phyloP scores from a whole-genome alignment of 2,797 vertebrate genomes.

The Tenualosa ilisha region DNA sequence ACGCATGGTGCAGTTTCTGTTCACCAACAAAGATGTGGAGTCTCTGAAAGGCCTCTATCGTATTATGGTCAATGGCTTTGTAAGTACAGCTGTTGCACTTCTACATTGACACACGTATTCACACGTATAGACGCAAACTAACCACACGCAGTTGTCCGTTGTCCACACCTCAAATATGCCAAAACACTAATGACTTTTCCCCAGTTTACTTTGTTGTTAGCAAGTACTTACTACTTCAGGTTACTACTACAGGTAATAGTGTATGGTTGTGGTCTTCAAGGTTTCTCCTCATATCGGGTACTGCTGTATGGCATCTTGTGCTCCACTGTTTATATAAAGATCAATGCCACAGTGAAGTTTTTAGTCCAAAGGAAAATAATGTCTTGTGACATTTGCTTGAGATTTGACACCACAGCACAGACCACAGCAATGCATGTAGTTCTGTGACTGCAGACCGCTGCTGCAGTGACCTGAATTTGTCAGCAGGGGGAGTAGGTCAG shows the following conservation, averaged over 20 bases:
- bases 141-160: neutral
- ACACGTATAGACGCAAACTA: neutral
- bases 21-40: conserved; percentile 92
- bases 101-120: neutral
- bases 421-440: neutral
- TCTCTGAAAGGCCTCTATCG: conserved; percentile 91
- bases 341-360: neutral
- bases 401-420: too few relatives aligned
- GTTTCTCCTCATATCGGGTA: too few relatives aligned
- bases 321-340: neutral
- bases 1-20: conserved; percentile 90
- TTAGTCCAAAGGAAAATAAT: neutral
- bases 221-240: neutral
- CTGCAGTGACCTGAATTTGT: neutral
- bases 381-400: too few relatives aligned
- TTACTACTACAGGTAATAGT: neutral
- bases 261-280: neutral
- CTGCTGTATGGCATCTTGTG: too few relatives aligned
- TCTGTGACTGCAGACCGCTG: neutral
- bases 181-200: neutral
- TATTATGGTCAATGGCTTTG: conserved; percentile 93
- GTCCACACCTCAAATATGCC: neutral
- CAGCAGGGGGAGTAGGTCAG: neutral
- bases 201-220: neutral
- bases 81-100: conserved; percentile 66